Evolutionary conservation across 2,888 invertebrate species (phyloP).

Genomic region (Patella caerulea): DNA sequence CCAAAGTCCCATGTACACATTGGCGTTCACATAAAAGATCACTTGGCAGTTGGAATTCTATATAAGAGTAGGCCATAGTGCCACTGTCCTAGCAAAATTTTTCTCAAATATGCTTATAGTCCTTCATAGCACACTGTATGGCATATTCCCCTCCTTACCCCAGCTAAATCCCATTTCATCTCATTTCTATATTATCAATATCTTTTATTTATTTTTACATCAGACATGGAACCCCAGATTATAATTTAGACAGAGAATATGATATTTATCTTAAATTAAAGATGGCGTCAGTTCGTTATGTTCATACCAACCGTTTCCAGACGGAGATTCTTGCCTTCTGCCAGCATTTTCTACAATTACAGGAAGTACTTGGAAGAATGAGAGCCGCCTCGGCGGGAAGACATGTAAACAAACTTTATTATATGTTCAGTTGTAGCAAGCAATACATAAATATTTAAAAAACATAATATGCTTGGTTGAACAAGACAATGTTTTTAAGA

Average conservation of each 20-base stretch:
- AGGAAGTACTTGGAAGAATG: constrained; percentile 81
- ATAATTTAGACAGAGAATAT: constrained; percentile 73
- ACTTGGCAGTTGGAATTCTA: no score
- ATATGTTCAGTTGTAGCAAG: no score
- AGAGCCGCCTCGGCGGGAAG: constrained; percentile 78
- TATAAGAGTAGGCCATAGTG: no score
- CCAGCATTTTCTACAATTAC: constrained; percentile 82
- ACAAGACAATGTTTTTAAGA: background rate
- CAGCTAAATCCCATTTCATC: background rate
- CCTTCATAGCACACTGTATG: no score
- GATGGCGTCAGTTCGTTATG: constrained; percentile 92
- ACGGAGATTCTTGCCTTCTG: constrained; percentile 90
- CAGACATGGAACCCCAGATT: constrained; percentile 76
- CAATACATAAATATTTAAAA: no score
- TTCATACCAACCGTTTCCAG: constrained; percentile 94
- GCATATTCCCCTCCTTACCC: no score
- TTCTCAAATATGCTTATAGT: no score
- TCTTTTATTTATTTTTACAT: constrained; percentile 31
- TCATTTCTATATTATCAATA: background rate
- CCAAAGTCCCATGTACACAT: no score
- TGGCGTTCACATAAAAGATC: no score
- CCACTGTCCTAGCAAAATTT: no score
- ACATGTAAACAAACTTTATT: constrained; percentile 51
- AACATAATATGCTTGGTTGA: no score
- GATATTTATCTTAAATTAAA: constrained; percentile 83